Base-by-base conservation (phyloP, 2,888 invertebrate species). In the Mesorhabditis spiculigera region DNA sequence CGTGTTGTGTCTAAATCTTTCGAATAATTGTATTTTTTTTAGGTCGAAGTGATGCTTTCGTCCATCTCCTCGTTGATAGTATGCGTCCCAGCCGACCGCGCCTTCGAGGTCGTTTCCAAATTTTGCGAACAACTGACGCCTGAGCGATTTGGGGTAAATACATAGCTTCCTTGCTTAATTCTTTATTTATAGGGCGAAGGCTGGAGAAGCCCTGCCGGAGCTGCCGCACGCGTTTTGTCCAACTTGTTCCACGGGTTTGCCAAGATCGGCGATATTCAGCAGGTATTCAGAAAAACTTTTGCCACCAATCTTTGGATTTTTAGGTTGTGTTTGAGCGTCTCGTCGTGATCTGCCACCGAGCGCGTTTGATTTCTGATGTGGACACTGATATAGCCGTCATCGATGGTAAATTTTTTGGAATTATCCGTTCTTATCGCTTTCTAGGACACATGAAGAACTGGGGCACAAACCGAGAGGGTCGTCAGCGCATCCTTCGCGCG, bases 51-150 rank as follows among this genome's bases (percentile, higher is more conserved):
- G 81, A 92, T 95, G 68, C 89, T 97, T 10, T 95, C 95, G 88
- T 94, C 95, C 86, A 94, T 97, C 87, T 94, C 95, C 4, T 95
- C 95, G 5, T 92, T 97, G 78, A 91, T 96, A 90, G 92, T 95
- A 16, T 78, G 87, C 90, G 92, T 95, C 81, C 92, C 93, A 8
- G 89, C 91, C 74, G 93, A 93, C 85, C 90, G 93, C 77, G 93
- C 93, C 43, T 93, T 94, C 87, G 93, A 92, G 85, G 91, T 95
- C 79, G 92, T 95, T 78, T 87, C 95, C 75, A 91, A 28, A 5
- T 70, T 70, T 66, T 70, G 70, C 65, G 62, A n/a, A n/a, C 28
- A 45, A 62, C 45, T 70, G 42, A 67, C 66, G 44, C 66, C 66
- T 58, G 63, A 13, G n/a, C 8, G n/a, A n/a, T 50, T 50, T 50